phyloP scores from a whole-genome alignment of 1,140 invertebrate species.

The Atta cephalotes region DNA sequence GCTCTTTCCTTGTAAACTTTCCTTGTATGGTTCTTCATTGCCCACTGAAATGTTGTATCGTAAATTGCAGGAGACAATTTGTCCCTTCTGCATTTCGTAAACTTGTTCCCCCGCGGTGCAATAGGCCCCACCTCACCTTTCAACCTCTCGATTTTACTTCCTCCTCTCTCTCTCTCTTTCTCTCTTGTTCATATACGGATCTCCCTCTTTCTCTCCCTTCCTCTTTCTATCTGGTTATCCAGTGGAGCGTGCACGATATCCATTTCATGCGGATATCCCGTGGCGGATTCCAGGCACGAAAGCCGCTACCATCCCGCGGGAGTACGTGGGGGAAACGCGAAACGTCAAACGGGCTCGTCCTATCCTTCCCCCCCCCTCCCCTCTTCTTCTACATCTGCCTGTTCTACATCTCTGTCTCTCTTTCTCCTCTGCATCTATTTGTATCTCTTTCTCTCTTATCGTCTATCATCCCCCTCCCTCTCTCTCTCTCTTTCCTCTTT shows the following conservation, averaged over 20 bases:
- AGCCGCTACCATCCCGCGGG: no score
- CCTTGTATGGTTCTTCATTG: conserved; percentile 4
- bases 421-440: conserved; percentile 28
- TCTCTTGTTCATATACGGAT: no score
- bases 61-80: conserved; percentile 69
- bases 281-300: no score
- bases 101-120: conserved; percentile 55
- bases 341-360: no score
- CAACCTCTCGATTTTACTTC: conserved; percentile 20
- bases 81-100: conserved; percentile 68
- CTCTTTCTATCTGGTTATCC: no score
- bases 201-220: not conserved
- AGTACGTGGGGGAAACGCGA: no score
- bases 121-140: conserved; percentile 37
- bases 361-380: no score
- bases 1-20: not conserved
- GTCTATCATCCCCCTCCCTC: not conserved
- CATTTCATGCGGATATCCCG: no score
- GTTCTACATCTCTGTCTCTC: no score
- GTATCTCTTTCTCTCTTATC: conserved; percentile 27
- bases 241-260: no score
- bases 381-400: no score
- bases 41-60: conserved; percentile 42
- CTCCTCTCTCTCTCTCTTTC: not conserved
- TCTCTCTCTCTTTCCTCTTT: not conserved